Percentiles rank a stretch among this genome's conserved stretches.
These are phyloP conservation scores for Lucilia cuprina DNA, from an alignment of 1,140 invertebrate genomes.

Conservation along the genomic window DNA sequence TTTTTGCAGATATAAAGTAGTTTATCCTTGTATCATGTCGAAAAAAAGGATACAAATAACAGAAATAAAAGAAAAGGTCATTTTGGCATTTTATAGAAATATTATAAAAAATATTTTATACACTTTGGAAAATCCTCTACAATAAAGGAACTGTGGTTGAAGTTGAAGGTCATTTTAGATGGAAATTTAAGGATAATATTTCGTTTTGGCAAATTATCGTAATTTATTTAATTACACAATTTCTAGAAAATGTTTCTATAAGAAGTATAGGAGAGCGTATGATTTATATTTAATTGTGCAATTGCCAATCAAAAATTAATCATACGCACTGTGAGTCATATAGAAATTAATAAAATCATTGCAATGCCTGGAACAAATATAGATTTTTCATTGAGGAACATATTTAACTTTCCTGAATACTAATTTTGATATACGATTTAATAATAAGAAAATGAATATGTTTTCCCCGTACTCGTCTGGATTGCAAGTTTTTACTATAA, in stretches of 20 bases:
- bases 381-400: too few relatives aligned
- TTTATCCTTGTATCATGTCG: neutral
- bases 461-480: too few relatives aligned
- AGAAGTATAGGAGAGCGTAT: neutral
- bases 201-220: neutral
- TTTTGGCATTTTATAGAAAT: neutral
- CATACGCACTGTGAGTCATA: neutral
- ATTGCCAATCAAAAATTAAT: neutral
- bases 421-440: too few relatives aligned
- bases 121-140: neutral
- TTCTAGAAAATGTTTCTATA: neutral
- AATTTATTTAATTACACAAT: neutral
- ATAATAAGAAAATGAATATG: too few relatives aligned
- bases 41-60: neutral
- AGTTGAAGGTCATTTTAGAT: neutral
- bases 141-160: neutral
- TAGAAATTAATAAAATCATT: neutral
- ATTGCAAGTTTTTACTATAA: too few relatives aligned
- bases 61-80: neutral
- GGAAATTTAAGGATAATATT: neutral
- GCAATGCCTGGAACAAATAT: too few relatives aligned
- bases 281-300: neutral
- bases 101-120: neutral
- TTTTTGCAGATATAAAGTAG: neutral
- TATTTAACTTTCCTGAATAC: too few relatives aligned